Evolutionary conservation across 1,140 invertebrate genomes (phyloP).

Genomic region (Coelopa frigida): DNA sequence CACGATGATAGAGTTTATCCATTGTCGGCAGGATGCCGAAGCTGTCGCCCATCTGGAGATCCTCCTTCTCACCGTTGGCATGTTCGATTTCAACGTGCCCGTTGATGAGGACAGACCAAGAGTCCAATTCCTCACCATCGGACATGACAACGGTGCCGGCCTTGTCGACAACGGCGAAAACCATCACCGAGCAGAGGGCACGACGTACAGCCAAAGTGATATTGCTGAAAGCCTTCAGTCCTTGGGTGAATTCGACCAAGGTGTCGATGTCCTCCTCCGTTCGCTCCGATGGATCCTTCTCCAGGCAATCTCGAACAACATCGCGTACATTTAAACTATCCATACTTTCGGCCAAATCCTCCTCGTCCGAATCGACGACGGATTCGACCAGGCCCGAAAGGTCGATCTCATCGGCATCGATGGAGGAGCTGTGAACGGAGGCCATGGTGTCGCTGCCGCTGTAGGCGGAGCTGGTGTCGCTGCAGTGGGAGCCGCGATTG

Average conservation of each 20-base stretch:
- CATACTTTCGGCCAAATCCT: slow-evolving; percentile 86
- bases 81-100: slow-evolving; percentile 91
- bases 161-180: slow-evolving; percentile 96
- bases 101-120: slow-evolving; percentile 99
- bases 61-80: slow-evolving; percentile 70
- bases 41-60: slow-evolving; percentile 87
- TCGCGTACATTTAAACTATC: slow-evolving; percentile 87
- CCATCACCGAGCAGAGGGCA: slow-evolving; percentile 88
- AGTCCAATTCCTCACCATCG: slow-evolving; percentile 95
- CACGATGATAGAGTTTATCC: slow-evolving; percentile 90
- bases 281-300: slow-evolving; percentile 91
- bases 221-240: slow-evolving; percentile 89
- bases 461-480: slow-evolving; percentile 91
- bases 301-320: slow-evolving; percentile 91
- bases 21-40: slow-evolving; percentile 96
- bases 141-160: slow-evolving; percentile 95
- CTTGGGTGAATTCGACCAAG: slow-evolving; percentile 94
- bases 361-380: slow-evolving; percentile 91
- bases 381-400: slow-evolving; percentile 89
- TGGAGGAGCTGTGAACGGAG: slow-evolving; percentile 74
- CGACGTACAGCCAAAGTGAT: slow-evolving; percentile 86
- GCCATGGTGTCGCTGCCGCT: slow-evolving; percentile 96
- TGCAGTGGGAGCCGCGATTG: slow-evolving; percentile 80
- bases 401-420: slow-evolving; percentile 84
- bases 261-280: slow-evolving; percentile 93